Conservation (phyloP, 2,888 invertebrate species). For the Lathronympha strigana region DNA sequence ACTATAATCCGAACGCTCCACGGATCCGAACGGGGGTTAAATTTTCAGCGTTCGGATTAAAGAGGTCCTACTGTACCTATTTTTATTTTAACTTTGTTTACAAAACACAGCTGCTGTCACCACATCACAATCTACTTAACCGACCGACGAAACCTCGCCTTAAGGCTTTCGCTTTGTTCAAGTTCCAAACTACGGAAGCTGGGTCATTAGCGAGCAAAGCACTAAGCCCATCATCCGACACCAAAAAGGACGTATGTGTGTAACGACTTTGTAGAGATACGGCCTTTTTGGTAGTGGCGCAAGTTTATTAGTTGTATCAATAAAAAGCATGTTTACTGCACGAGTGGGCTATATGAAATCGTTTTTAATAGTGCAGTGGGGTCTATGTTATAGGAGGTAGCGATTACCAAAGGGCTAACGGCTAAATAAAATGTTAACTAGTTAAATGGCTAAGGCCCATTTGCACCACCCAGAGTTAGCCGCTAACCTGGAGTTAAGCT, state of each 20-base stretch:
- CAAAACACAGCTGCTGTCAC: neutral
- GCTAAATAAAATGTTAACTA: too few species aligned
- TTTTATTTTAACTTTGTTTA: too few species aligned
- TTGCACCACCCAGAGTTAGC: too few species aligned
- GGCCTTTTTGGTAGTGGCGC: slow-evolving; percentile 42
- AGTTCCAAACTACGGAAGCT: slow-evolving; percentile 29
- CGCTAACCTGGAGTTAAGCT: too few species aligned
- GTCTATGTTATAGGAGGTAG: slow-evolving; percentile 41
- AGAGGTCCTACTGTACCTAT: too few species aligned
- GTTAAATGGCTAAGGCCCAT: too few species aligned
- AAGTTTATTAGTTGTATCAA: slow-evolving; percentile 77
- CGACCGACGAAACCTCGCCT: neutral
- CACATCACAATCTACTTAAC: neutral
- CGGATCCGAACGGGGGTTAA: too few species aligned
- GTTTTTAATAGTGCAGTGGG: slow-evolving; percentile 61
- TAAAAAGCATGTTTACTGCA: slow-evolving; percentile 74
- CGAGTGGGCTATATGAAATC: slow-evolving; percentile 61
- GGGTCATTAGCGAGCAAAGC: slow-evolving; percentile 36
- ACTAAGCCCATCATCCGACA: slow-evolving; percentile 16
- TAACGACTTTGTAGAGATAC: neutral
- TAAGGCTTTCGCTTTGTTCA: neutral
- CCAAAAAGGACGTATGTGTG: neutral
- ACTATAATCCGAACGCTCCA: too few species aligned
- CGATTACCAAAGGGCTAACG: too few species aligned
- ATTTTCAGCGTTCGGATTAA: too few species aligned